Percentiles rank a stretch among this genome's conserved stretches.
These are phyloP conservation scores for Onchidella celtica DNA, from an alignment of 2,888 invertebrate genomes.

Conservation along the genomic window DNA sequence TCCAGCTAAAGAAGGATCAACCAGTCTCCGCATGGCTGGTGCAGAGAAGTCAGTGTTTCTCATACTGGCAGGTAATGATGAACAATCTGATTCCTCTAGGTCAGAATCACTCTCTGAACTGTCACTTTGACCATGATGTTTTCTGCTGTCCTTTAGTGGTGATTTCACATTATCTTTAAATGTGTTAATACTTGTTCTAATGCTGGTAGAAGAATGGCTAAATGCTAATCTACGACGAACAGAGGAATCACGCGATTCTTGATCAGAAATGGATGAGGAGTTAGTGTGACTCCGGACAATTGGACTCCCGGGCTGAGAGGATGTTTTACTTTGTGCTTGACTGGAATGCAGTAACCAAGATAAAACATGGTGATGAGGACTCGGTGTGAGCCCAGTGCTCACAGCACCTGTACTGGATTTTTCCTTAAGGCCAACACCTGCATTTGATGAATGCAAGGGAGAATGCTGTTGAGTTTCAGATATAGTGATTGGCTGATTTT, in stretches of 20 bases:
- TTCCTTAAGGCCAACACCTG: no score
- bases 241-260: not conserved
- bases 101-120: not conserved
- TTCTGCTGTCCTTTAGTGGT: no score
- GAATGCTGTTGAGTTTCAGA: no score
- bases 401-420: no score
- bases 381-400: no score
- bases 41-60: not conserved
- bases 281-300: not conserved
- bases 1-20: not conserved
- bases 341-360: not conserved
- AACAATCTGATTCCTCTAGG: not conserved
- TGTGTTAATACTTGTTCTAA: not conserved
- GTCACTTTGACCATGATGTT: not conserved
- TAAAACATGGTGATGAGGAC: not conserved
- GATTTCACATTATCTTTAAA: not conserved
- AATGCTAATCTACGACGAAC: not conserved
- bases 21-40: not conserved
- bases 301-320: not conserved
- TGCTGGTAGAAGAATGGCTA: not conserved
- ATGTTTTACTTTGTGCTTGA: not conserved
- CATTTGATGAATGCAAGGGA: no score
- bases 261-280: not conserved
- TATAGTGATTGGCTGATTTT: no score
- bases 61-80: not conserved